Evolutionary conservation across 1,140 invertebrate species (phyloP), one percentile per base, ranked within the genome.

Genomic region (Drosophila persimilis): DNA sequence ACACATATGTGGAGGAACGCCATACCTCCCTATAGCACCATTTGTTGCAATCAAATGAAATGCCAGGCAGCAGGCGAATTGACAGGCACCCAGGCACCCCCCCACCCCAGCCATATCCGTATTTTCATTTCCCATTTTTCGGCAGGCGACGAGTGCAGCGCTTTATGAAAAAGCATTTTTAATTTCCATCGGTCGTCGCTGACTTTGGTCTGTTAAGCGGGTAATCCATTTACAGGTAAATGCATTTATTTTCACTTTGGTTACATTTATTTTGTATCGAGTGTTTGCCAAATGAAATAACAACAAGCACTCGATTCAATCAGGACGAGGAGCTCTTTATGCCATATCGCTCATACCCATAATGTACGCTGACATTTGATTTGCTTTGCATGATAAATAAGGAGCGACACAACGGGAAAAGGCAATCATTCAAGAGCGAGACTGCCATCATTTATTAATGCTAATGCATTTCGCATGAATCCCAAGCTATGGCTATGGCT

Each of bases 381-480:
- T 72, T 35, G 13, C 17, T 51, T 45, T 51, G 52, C 51, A 73
- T 51, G 39, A 52, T 55, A 31, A 64, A 73, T 48, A 53, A 22
- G 58, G 2, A n/a, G 31, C 24, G 3, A 48, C 8, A 31, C 31
- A 31, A 8, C 31, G 31, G 41, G 3, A 11, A 39, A 39, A 45
- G 56, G 15, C 43, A 54, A 62, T 59, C 63, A 60, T 75, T 79
- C 54, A 75, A 17, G 41, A 31, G 29, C 45, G 46, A 48, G 72
- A 51, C 51, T 47, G 47, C 48, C 43, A 76, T 65, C 57, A 81
- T 78, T 62, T 71, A 76, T 73, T 71, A 81, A 86, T 74, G 81
- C 81, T 86, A 80, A 85, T 85, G 81, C 81, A 85, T 80, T 81
- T 72, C 59, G 62, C 74, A 85, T 88, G 88, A 77, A 81, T 85